phyloP scores from a whole-genome alignment of 1,140 invertebrate species.

The Drepana arcuata region DNA sequence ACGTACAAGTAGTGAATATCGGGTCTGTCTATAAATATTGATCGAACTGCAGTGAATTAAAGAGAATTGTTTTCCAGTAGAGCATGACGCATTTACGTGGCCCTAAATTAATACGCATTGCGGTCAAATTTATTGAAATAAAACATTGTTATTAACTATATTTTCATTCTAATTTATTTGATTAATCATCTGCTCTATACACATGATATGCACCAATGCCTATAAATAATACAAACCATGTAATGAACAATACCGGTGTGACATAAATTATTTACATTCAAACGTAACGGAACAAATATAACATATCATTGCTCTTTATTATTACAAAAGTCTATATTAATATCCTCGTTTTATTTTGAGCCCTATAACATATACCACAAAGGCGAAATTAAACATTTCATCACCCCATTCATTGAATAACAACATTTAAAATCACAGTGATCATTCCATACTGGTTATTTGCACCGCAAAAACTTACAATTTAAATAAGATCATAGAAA shows the following conservation, averaged over 20 bases:
- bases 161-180: conserved; percentile 68
- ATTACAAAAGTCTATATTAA: conserved; percentile 25
- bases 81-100: no score
- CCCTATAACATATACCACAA: conserved; percentile 14
- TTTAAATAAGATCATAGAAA: no score
- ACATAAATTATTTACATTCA: conserved; percentile 46
- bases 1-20: no score
- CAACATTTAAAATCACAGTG: conserved; percentile 52
- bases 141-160: conserved; percentile 44
- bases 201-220: conserved; percentile 70
- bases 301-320: conserved; percentile 28
- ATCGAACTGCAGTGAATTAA: no score
- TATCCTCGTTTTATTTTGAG: conserved; percentile 21
- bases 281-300: conserved; percentile 30
- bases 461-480: conserved; percentile 24
- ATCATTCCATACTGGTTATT: conserved; percentile 25
- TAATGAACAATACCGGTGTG: conserved; percentile 41
- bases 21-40: no score
- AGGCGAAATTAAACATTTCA: conserved; percentile 7
- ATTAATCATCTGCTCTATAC: conserved; percentile 69
- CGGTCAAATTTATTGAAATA: no score
- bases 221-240: conserved; percentile 66
- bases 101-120: no score
- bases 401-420: conserved; percentile 9
- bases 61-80: no score